Evolutionary conservation across 2,113 vertebrate genomes (phyloP).

Genomic region (Papio anubis): DNA sequence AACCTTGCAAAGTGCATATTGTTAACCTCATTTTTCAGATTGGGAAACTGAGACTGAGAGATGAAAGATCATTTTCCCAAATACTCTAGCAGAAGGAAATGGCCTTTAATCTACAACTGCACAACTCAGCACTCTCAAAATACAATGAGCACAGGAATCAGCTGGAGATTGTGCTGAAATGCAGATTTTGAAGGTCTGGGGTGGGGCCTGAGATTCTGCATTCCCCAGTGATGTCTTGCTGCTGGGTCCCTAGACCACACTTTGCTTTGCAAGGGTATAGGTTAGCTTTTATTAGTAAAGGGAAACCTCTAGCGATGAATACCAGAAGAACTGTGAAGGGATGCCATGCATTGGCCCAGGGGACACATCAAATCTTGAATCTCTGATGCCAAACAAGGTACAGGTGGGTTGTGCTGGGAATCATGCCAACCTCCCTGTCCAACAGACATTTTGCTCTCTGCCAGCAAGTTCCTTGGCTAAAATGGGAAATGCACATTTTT

Average conservation of each 20-base stretch:
- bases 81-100: neutral
- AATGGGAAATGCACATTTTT: slow-evolving; percentile 32
- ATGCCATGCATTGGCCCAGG: neutral
- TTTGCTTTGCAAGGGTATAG: neutral
- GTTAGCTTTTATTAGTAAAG: neutral
- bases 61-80: neutral
- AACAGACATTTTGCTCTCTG: slow-evolving; percentile 60
- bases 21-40: neutral
- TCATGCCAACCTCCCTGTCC: slow-evolving; percentile 41
- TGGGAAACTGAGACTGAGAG: neutral
- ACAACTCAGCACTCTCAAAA: neutral
- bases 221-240: neutral
- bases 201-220: neutral
- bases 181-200: neutral
- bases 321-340: neutral
- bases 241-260: neutral
- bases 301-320: neutral
- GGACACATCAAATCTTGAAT: slow-evolving; percentile 35
- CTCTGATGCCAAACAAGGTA: slow-evolving; percentile 52
- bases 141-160: neutral
- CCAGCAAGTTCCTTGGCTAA: slow-evolving; percentile 70
- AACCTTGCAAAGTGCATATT: neutral
- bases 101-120: neutral
- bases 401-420: neutral
- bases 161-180: neutral